A percentile compares a stretch with the other conserved stretches of the same genome.
Evolutionary conservation across 2,113 vertebrate genomes (phyloP).

Genomic region (Corythornis vintsioides): DNA sequence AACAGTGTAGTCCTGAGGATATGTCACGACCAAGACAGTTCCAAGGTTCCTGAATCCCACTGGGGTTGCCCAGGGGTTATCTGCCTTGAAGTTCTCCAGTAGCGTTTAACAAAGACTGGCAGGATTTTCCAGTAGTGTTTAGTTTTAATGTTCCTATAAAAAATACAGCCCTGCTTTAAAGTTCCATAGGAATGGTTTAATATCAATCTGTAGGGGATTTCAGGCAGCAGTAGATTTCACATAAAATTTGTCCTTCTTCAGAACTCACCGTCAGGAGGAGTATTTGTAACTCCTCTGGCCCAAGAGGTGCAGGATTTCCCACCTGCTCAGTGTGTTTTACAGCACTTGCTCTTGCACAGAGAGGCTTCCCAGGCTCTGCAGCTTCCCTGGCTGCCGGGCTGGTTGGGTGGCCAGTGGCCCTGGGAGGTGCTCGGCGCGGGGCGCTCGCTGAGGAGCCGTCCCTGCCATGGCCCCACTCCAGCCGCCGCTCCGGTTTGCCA

Average conservation of each 20-base stretch:
- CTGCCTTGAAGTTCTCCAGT: neutral
- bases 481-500: neutral
- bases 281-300: neutral
- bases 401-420: neutral
- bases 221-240: neutral
- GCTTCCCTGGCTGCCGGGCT: neutral
- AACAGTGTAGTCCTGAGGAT: fast-evolving
- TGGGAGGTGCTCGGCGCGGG: fast-evolving
- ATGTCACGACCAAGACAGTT: fast-evolving
- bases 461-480: neutral
- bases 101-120: neutral
- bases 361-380: neutral
- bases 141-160: neutral
- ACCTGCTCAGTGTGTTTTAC: fast-evolving
- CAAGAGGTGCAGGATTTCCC: neutral
- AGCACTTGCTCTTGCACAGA: fast-evolving
- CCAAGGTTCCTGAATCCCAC: neutral
- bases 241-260: neutral
- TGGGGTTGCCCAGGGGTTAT: neutral
- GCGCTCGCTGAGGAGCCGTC: neutral
- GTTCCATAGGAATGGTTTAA: neutral
- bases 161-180: neutral
- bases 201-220: neutral
- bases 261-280: neutral
- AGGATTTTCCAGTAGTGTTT: neutral